phyloP scores from a whole-genome alignment of 2,888 invertebrate species.

The Drosophila peninsularis region DNA sequence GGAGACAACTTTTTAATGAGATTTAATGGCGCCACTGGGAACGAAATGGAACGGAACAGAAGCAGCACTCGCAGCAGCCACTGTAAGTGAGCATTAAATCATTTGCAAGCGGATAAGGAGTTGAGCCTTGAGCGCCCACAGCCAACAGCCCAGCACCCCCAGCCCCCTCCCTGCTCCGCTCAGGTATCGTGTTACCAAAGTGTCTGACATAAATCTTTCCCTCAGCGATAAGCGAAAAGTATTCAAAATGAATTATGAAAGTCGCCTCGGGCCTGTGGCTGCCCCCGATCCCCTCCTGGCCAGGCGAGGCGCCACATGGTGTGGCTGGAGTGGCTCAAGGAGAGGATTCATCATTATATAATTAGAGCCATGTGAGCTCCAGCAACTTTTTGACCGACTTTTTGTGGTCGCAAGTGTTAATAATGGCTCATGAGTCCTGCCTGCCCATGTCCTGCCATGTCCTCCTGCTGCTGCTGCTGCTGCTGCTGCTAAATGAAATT shows the following conservation, averaged over 20 bases:
- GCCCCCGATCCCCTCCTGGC: not conserved
- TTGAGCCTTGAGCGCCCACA: conserved; percentile 47
- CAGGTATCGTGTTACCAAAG: conserved; percentile 70
- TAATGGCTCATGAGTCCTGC: conserved; percentile 62
- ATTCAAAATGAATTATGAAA: conserved; percentile 78
- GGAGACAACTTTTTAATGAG: conserved; percentile 75
- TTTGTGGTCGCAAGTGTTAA: conserved; percentile 77
- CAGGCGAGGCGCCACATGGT: conserved; percentile 48
- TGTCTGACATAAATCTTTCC: conserved; percentile 70
- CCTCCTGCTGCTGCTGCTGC: conserved; percentile 31
- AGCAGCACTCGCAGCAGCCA: conserved; percentile 13
- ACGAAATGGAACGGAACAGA: conserved; percentile 22
- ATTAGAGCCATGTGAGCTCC: conserved; percentile 65
- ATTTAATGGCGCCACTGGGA: conserved; percentile 78
- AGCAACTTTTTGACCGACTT: conserved; percentile 68
- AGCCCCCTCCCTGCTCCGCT: not conserved
- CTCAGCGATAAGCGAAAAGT: conserved; percentile 75
- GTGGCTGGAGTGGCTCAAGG: conserved; percentile 2
- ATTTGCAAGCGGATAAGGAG: conserved; percentile 71
- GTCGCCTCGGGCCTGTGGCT: conserved; percentile 27
- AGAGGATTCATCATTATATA: conserved; percentile 79
- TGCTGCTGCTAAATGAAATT: conserved; percentile 69
- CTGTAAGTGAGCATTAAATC: conserved; percentile 76
- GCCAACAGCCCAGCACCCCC: not conserved
- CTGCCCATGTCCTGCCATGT: conserved; percentile 6